A percentile compares a stretch with the other conserved stretches of the same genome.
These are phyloP conservation scores for Anableps anableps DNA, from an alignment of 2,797 vertebrate species.

Conservation along the genomic window DNA sequence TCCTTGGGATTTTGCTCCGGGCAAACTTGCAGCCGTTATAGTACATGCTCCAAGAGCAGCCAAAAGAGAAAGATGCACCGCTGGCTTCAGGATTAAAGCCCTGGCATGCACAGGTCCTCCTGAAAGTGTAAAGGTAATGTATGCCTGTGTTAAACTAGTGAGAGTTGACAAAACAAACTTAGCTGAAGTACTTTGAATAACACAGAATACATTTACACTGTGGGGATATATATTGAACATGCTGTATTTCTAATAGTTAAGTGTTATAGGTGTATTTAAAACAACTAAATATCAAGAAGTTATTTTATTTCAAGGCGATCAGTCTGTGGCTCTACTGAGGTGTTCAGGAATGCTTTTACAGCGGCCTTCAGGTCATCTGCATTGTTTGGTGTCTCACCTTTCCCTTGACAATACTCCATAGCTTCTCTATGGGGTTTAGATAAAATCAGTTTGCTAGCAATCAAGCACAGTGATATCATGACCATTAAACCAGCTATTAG, in stretches of 20 bases:
- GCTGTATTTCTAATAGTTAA: not conserved
- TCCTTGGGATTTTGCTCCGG: slow-evolving; percentile 97
- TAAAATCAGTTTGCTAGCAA: not conserved
- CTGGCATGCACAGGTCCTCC: slow-evolving; percentile 97
- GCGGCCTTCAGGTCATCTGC: too few species aligned
- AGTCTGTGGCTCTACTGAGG: not conserved
- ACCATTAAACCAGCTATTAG: not conserved
- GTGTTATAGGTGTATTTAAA: not conserved
- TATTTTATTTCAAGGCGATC: not conserved
- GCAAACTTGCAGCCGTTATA: slow-evolving; percentile 99
- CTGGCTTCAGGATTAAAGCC: slow-evolving; percentile 92
- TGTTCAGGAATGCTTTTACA: not conserved
- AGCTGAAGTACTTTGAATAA: not conserved
- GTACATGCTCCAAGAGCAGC: slow-evolving; percentile 99
- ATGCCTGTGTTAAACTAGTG: not conserved
- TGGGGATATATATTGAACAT: not conserved
- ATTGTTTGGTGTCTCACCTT: too few species aligned
- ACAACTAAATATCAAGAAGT: not conserved
- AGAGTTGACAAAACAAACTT: not conserved
- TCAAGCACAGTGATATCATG: not conserved
- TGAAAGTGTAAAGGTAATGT: slow-evolving; percentile 54
- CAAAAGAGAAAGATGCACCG: slow-evolving; percentile 99
- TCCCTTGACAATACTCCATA: too few species aligned
- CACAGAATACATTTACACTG: not conserved
- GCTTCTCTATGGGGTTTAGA: too few species aligned